These are phyloP conservation scores for Tenrec ecaudatus DNA, from an alignment of 2,113 vertebrate species.

Conservation along the genomic window DNA sequence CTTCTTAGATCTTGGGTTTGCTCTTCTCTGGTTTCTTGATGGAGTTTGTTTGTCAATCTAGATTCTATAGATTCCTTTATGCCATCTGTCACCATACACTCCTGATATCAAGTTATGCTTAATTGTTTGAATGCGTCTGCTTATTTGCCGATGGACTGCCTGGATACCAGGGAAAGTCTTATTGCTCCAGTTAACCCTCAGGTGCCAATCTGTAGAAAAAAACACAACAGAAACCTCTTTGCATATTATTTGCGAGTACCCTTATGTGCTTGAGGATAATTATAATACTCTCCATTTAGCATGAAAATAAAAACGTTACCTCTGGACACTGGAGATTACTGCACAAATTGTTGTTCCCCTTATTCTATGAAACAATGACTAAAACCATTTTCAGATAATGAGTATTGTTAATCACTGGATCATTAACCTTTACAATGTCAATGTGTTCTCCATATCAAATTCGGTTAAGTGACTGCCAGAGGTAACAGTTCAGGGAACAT, in stretches of 20 bases:
- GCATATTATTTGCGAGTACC: constrained; percentile 50
- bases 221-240: neutral
- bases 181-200: constrained; percentile 19
- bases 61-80: neutral
- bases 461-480: constrained; percentile 83
- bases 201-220: neutral
- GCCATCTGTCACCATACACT: constrained; percentile 4
- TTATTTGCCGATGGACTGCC: neutral
- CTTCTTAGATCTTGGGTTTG: neutral
- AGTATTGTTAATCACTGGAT: constrained; percentile 87
- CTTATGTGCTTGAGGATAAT: constrained; percentile 36
- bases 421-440: constrained; percentile 92
- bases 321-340: constrained; percentile 55
- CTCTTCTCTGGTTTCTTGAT: constrained; percentile 21
- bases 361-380: constrained; percentile 82
- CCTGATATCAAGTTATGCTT: neutral
- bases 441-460: constrained; percentile 85
- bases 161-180: neutral
- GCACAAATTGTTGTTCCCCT: constrained; percentile 72
- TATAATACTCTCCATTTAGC: constrained; percentile 66
- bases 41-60: constrained; percentile 43
- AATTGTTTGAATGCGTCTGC: neutral
- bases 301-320: constrained; percentile 64
- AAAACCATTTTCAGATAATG: constrained; percentile 84
- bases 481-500: constrained; percentile 87